Conservation (phyloP, 2,113 vertebrate genomes). For the Sporophila hypoxantha region DNA sequence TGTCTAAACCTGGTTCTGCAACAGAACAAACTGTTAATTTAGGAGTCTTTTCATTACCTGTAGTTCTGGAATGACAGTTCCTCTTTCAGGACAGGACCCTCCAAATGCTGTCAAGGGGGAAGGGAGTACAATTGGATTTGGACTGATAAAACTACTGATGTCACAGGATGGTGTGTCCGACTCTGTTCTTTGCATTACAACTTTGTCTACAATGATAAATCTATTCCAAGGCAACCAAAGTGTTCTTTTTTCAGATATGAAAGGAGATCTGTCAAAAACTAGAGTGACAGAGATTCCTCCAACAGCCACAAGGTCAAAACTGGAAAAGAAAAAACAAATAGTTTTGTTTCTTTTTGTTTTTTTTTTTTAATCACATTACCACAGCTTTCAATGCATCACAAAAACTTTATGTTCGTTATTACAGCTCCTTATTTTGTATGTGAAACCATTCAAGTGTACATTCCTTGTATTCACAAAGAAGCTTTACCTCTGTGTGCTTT, state of each 20-base stretch:
- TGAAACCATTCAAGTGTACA: background rate
- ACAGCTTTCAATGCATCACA: background rate
- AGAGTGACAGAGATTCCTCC: slow-evolving; percentile 90
- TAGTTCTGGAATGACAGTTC: slow-evolving; percentile 87
- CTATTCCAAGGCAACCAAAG: slow-evolving; percentile 96
- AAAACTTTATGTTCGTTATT: background rate
- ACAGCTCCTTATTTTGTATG: background rate
- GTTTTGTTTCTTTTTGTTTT: background rate
- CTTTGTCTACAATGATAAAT: slow-evolving; percentile 90
- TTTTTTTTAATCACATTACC: background rate
- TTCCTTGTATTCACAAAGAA: background rate
- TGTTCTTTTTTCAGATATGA: slow-evolving; percentile 85
- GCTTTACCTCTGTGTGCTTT: background rate
- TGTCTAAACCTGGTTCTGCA: background rate
- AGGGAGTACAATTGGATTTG: slow-evolving; percentile 90
- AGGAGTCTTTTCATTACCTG: slow-evolving; percentile 72
- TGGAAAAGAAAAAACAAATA: slow-evolving; percentile 60
- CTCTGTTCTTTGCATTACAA: slow-evolving; percentile 84
- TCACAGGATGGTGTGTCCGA: slow-evolving; percentile 77
- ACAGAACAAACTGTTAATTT: background rate
- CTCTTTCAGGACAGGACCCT: slow-evolving; percentile 87
- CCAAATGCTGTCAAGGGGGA: slow-evolving; percentile 90
- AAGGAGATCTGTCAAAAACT: slow-evolving; percentile 93
- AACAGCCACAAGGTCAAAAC: slow-evolving; percentile 92
- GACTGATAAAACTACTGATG: slow-evolving; percentile 82